Conservation (phyloP, 2,797 vertebrate genomes). For the Esox lucius region DNA sequence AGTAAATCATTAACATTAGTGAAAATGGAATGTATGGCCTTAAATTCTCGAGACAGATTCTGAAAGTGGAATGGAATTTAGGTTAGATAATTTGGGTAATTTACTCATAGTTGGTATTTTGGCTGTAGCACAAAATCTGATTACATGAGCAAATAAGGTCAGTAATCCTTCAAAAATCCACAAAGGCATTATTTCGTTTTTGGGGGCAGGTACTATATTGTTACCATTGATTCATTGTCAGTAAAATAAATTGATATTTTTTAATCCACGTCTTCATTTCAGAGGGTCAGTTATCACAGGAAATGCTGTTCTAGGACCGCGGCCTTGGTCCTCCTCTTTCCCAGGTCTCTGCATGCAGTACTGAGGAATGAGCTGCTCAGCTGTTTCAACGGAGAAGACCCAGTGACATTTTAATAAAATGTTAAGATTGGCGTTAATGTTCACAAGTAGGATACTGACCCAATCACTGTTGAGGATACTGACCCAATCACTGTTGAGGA, state of each 20-base stretch:
- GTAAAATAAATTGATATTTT: background rate
- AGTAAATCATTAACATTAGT: background rate
- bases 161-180: background rate
- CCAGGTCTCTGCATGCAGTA: no score
- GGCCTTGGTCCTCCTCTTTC: background rate
- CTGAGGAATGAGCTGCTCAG: background rate
- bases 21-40: background rate
- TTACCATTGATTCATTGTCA: background rate
- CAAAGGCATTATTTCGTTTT: background rate
- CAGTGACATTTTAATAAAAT: background rate
- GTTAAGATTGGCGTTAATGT: background rate
- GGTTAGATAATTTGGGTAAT: background rate
- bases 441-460: background rate
- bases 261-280: background rate
- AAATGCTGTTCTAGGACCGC: slow-evolving; percentile 1
- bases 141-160: background rate
- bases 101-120: background rate
- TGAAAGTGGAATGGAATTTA: background rate
- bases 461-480: background rate
- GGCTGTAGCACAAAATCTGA: slow-evolving; percentile 1
- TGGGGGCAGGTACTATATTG: background rate
- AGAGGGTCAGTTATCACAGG: background rate
- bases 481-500: background rate
- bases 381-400: background rate
- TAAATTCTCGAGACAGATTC: background rate